phyloP scores from a whole-genome alignment of 2,888 invertebrate species.

The Schizotus pectinicornis region DNA sequence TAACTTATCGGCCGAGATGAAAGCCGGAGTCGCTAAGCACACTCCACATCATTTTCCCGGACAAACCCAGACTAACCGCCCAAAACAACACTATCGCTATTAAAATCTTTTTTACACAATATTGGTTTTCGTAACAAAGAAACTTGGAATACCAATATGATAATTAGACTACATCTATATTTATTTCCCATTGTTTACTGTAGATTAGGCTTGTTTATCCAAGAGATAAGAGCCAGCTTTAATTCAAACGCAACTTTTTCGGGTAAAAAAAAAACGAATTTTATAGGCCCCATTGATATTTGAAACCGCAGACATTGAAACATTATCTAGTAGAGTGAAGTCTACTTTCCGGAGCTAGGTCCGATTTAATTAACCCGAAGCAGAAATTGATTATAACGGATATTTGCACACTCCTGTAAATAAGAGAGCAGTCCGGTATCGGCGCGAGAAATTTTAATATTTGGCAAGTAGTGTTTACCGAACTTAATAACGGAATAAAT shows the following conservation, averaged over 20 bases:
- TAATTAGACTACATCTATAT: too few species aligned
- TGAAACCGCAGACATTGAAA: constrained; percentile 7
- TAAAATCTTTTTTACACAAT: too few species aligned
- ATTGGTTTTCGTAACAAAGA: too few species aligned
- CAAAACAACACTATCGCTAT: too few species aligned
- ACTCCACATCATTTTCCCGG: constrained; percentile 10
- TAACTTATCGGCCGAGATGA: constrained; percentile 11
- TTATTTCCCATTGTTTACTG: too few species aligned
- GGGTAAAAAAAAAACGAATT: too few species aligned
- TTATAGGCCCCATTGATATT: not conserved
- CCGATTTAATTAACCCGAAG: constrained; percentile 26
- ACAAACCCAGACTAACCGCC: not conserved
- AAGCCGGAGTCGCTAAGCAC: not conserved
- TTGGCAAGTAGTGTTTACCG: constrained; percentile 41
- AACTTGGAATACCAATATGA: too few species aligned
- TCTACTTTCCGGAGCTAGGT: constrained; percentile 9
- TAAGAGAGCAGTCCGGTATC: constrained; percentile 31
- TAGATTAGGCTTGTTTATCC: too few species aligned
- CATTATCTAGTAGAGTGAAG: not conserved
- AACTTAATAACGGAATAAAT: constrained; percentile 47
- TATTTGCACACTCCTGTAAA: constrained; percentile 34
- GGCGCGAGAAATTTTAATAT: constrained; percentile 43
- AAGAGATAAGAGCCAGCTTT: too few species aligned
- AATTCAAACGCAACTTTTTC: too few species aligned
- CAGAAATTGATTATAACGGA: constrained; percentile 30